Evolutionary conservation across 2,888 invertebrate species (phyloP).

Genomic region (Lithodes maja): DNA sequence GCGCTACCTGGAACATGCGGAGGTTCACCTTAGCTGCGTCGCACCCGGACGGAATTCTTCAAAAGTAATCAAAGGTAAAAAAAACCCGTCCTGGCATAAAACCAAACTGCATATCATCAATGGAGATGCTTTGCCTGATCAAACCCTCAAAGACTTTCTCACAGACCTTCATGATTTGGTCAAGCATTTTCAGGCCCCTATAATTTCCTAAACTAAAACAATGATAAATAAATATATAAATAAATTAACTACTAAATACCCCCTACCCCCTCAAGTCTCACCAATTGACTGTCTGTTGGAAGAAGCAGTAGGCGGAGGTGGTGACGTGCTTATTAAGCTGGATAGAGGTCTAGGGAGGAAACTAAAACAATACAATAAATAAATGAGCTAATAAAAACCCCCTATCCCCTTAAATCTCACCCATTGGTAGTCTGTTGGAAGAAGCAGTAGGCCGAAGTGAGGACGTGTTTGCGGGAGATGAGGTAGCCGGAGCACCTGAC

Average conservation of each 20-base stretch:
- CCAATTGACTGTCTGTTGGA: slow-evolving; percentile 23
- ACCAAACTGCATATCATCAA: too few relatives aligned
- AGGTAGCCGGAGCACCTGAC: slow-evolving; percentile 35
- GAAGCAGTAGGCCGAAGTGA: slow-evolving; percentile 28
- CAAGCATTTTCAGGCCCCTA: too few relatives aligned
- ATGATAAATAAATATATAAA: not conserved
- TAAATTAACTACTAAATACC: not conserved
- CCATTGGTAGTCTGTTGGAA: slow-evolving; percentile 26
- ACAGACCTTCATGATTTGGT: too few relatives aligned
- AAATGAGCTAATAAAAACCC: not conserved
- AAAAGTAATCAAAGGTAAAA: too few relatives aligned
- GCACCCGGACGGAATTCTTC: too few relatives aligned
- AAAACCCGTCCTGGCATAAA: too few relatives aligned
- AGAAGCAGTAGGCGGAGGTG: slow-evolving; percentile 30
- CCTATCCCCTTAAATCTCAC: not conserved
- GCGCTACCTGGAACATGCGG: too few relatives aligned
- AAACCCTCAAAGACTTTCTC: too few relatives aligned
- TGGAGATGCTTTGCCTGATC: too few relatives aligned
- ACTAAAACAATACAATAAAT: not conserved
- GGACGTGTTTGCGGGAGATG: slow-evolving; percentile 27
- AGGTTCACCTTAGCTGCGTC: too few relatives aligned
- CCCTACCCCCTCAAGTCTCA: not conserved
- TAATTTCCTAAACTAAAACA: too few relatives aligned
- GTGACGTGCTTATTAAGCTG: not conserved
- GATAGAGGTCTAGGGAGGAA: not conserved